Evolutionary conservation across 1,140 invertebrate genomes (phyloP).

Genomic region (Mactra quadrangularis): DNA sequence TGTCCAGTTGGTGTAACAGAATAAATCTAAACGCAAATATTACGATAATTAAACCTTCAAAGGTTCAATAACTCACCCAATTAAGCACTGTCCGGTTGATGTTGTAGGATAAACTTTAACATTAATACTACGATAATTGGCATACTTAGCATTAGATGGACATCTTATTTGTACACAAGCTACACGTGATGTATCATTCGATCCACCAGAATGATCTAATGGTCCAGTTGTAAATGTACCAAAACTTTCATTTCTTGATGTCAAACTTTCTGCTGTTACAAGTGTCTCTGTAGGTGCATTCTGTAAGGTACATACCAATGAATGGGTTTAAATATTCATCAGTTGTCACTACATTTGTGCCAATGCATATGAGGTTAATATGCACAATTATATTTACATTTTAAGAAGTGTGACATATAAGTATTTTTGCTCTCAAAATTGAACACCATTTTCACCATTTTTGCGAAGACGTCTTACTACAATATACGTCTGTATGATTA

Average conservation of each 20-base stretch:
- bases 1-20: too few species aligned
- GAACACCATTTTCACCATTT: too few species aligned
- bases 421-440: too few species aligned
- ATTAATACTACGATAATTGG: not conserved
- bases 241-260: not conserved
- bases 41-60: too few species aligned
- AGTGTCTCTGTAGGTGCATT: not conserved
- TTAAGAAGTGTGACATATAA: too few species aligned
- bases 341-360: too few species aligned
- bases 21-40: too few species aligned
- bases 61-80: not conserved
- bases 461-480: too few species aligned
- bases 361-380: too few species aligned
- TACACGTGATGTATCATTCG: not conserved
- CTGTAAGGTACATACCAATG: not conserved
- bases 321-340: too few species aligned
- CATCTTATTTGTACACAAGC: not conserved
- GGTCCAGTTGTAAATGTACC: constrained; percentile 8
- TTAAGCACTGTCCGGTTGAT: not conserved
- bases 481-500: too few species aligned
- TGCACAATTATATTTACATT: too few species aligned
- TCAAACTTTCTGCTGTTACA: not conserved
- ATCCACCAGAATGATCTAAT: not conserved
- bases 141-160: not conserved
- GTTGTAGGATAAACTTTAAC: not conserved